Evolutionary conservation across 2,888 invertebrate genomes (phyloP).

Genomic region (Nipponacmea schrenckii): DNA sequence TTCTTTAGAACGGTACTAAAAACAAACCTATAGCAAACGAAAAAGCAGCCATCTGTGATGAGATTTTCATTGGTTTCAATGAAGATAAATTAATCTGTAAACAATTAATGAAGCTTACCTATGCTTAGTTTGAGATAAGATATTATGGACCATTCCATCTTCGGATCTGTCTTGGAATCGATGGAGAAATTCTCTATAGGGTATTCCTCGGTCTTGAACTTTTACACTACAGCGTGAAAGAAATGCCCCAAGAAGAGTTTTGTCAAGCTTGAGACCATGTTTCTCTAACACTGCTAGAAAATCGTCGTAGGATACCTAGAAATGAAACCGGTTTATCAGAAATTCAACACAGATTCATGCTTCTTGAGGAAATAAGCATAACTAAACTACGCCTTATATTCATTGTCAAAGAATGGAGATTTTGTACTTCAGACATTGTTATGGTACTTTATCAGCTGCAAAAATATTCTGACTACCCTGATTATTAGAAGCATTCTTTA

Average conservation of each 20-base stretch:
- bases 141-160: conserved; percentile 64
- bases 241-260: conserved; percentile 62
- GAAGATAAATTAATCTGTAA: conserved; percentile 7
- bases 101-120: conserved; percentile 39
- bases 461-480: too few relatives aligned
- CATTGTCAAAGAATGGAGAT: too few relatives aligned
- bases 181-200: conserved; percentile 66
- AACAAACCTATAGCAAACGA: too few relatives aligned
- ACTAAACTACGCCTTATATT: too few relatives aligned
- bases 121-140: conserved; percentile 64
- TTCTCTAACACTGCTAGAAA: conserved; percentile 59
- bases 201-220: conserved; percentile 55
- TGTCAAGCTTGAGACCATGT: conserved; percentile 61
- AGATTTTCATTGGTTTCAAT: too few relatives aligned
- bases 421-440: too few relatives aligned
- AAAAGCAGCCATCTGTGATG: neutral
- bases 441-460: too few relatives aligned
- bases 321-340: neutral
- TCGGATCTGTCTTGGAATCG: conserved; percentile 67
- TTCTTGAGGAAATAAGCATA: too few relatives aligned
- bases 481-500: too few relatives aligned
- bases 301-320: conserved; percentile 56
- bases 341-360: too few relatives aligned
- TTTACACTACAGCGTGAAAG: conserved; percentile 62
- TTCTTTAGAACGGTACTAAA: too few relatives aligned